Conservation (phyloP, 1,140 invertebrate species). For the Forficula auricularia region DNA sequence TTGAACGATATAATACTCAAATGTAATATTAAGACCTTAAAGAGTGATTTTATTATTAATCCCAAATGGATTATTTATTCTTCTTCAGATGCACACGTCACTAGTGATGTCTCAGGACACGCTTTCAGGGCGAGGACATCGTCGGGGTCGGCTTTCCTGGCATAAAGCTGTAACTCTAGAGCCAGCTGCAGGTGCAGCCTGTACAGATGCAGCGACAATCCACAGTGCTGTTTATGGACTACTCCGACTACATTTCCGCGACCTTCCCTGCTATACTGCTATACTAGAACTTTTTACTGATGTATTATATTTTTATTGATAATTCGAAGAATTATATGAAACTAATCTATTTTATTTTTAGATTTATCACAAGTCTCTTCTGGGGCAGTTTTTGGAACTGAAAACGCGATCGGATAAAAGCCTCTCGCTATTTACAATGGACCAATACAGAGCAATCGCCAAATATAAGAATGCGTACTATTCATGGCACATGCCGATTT, state of each 20-base stretch:
- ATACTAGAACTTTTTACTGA: constrained; percentile 39
- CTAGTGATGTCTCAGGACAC: constrained; percentile 48
- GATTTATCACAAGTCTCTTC: constrained; percentile 36
- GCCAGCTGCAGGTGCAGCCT: constrained; percentile 29
- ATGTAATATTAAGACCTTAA: too few relatives aligned
- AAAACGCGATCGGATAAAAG: constrained; percentile 10
- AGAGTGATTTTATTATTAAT: too few relatives aligned
- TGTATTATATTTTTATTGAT: constrained; percentile 21
- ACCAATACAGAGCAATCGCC: constrained; percentile 36
- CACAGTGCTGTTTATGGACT: constrained; percentile 34
- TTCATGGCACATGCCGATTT: constrained; percentile 40
- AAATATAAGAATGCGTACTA: constrained; percentile 51
- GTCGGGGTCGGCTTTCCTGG: constrained; percentile 44
- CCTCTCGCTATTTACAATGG: constrained; percentile 23
- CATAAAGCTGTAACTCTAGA: constrained; percentile 32
- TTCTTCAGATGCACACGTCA: constrained; percentile 39
- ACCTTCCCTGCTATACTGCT: constrained; percentile 32
- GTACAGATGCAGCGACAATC: constrained; percentile 43
- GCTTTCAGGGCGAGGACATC: constrained; percentile 38
- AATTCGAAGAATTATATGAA: too few relatives aligned
- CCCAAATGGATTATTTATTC: background rate
- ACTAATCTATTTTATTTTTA: constrained; percentile 7
- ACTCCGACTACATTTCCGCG: constrained; percentile 31
- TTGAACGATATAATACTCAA: too few relatives aligned
- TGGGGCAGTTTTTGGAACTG: constrained; percentile 31